Base-by-base conservation (phyloP, 2,888 invertebrate genomes). In the Pandemis corylana region DNA sequence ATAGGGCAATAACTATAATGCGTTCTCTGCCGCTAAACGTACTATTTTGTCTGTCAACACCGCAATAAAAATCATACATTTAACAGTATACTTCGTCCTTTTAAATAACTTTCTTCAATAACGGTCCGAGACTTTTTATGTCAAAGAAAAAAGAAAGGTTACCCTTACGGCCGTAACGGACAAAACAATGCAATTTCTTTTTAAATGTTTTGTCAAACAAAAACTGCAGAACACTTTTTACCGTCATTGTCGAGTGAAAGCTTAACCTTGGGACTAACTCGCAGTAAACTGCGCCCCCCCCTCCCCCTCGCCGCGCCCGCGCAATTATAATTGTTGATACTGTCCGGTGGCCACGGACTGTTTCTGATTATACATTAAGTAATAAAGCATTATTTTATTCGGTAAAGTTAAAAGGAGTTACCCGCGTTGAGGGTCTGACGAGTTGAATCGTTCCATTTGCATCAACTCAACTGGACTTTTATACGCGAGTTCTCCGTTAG, bases 211-310 rank as follows among this genome's bases (percentile, higher is more conserved):
- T 12, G 51, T 51, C 61, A 66, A 71, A 66, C 46, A 72, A 72
- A 72, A 64, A 71, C 53, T 2, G 13, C 15, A 65, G 46, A 71
- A 71, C 61, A 51, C n/a, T 53, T 49, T 59, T 36, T 71, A 51
- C 59, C 46, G 65, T 71, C 71, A 64, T 59, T 51, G 49, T 42
- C 61, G 61, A 66, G 72, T 68, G 64, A 73, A 73, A 73, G 72
- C 72, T 15, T 63, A 68, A 46, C 64, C 68, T 73, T 73, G 72
- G 49, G 61, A 44, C 42, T 36, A 62, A 66, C 41, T 49, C 51
- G 46, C 36, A 28, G 53, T 68, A 53, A 46, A 67, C 49, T 49
- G 56, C 20, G 10, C 20, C 56, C 59, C 10, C 12, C 46, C 46
- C 5, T 4, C 46, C 12, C 4, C 12, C 59, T 10, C 28, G 53